Percentiles rank a stretch among this genome's conserved stretches.
These are phyloP conservation scores for Cephalopholis sonnerati DNA, from an alignment of 2,113 vertebrate species.

Conservation along the genomic window DNA sequence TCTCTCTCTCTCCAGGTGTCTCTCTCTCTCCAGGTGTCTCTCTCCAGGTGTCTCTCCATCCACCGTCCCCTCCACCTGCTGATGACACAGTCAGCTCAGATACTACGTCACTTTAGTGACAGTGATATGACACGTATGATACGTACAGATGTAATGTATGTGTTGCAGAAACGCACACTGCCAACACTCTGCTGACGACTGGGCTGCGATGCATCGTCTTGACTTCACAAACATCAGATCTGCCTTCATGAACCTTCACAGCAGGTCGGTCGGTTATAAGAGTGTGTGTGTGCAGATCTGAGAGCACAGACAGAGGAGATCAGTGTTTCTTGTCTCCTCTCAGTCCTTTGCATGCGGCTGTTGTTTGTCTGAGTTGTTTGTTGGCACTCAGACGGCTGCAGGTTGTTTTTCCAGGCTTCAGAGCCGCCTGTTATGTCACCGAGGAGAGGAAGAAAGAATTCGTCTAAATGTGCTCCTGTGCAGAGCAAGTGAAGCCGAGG, in stretches of 20 bases:
- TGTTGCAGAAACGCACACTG: too few relatives aligned
- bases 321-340: slow-evolving; percentile 7
- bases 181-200: too few relatives aligned
- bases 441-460: slow-evolving; percentile 54
- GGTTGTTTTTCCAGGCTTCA: slow-evolving; percentile 56
- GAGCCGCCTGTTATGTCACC: slow-evolving; percentile 67
- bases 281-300: background rate
- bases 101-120: too few relatives aligned
- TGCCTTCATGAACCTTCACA: slow-evolving; percentile 14
- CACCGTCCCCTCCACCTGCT: too few relatives aligned
- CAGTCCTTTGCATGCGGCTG: slow-evolving; percentile 1
- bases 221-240: background rate
- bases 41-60: too few relatives aligned
- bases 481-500: slow-evolving; percentile 26
- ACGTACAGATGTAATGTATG: too few relatives aligned
- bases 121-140: too few relatives aligned
- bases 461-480: slow-evolving; percentile 53
- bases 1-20: too few relatives aligned
- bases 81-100: too few relatives aligned
- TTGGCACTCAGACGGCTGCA: slow-evolving; percentile 23
- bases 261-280: background rate
- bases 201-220: too few relatives aligned
- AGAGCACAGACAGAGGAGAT: slow-evolving; percentile 3
- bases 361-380: slow-evolving; percentile 55
- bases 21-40: too few relatives aligned